Conservation (phyloP, 92 coral and sea anemone genomes). For the Zoanthus sociatus region DNA sequence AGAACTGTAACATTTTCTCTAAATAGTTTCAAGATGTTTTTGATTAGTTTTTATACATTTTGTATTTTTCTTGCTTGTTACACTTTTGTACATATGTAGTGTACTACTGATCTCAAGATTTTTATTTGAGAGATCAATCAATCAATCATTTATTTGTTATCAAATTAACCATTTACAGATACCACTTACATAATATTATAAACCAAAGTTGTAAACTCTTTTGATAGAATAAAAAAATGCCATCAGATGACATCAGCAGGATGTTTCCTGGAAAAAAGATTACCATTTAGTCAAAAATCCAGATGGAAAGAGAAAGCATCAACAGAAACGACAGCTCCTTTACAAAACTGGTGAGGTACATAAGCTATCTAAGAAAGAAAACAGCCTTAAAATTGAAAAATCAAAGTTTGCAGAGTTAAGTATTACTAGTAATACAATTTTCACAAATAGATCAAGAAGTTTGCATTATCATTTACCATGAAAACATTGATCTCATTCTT, state of each 20-base stretch:
- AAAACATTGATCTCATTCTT: slow-evolving; percentile 62
- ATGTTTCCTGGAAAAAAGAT: slow-evolving; percentile 71
- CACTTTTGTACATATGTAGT: too few species aligned
- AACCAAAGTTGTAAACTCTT: too few species aligned
- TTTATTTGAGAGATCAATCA: too few species aligned
- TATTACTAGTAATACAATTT: slow-evolving; percentile 49
- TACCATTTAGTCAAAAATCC: slow-evolving; percentile 51
- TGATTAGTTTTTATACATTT: too few species aligned
- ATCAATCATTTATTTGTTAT: too few species aligned
- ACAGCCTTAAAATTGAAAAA: slow-evolving; percentile 39
- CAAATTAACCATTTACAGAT: too few species aligned
- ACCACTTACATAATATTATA: too few species aligned
- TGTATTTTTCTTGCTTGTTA: too few species aligned
- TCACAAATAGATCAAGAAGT: slow-evolving; percentile 56
- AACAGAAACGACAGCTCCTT: slow-evolving; percentile 47
- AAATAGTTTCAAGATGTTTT: too few species aligned
- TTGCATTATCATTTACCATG: slow-evolving; percentile 62
- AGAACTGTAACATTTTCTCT: too few species aligned
- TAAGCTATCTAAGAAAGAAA: slow-evolving; percentile 51
- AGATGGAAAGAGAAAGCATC: slow-evolving; percentile 56
- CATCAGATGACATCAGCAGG: slow-evolving; percentile 56
- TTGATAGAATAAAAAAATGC: too few species aligned
- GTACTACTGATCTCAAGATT: too few species aligned
- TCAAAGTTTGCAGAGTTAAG: slow-evolving; percentile 65
- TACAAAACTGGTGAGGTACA: slow-evolving; percentile 41